Base-by-base conservation (phyloP, 37 sponge, comb jelly and placozoan genomes). In the Hormiphora californensis region DNA sequence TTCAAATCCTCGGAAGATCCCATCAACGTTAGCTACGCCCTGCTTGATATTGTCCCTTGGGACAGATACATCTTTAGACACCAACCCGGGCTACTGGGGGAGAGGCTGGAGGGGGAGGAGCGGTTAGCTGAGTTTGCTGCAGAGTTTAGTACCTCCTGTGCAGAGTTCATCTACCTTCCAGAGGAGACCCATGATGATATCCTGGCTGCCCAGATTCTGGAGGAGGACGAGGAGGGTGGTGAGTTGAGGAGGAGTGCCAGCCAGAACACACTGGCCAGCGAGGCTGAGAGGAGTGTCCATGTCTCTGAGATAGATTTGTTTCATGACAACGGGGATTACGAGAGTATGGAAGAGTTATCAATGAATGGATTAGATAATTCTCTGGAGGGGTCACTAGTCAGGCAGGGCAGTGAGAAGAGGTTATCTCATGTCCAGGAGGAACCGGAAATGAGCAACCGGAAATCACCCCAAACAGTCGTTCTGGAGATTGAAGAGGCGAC, bases 401-500 rank as follows among this genome's bases (percentile, higher is more conserved):
- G 40, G 1, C 12, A 23, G 5, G 81, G 43, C 1, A 30, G 27
- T 41, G 35, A 73, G 23, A 57, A 57, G 61, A 5, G 61, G 23
- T 15, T 57, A 15, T 57, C 61, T 4, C 15, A 57, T 19, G 61
- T 57, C 7, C n/a, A 28, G 23, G 61, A 57, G 27, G 81, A 73
- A 21, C 81, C 35, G 19, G 44, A 73, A 73, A 73, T 73, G 81
- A 43, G 46, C 22, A 73, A 73, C 27, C 21, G 46, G 15, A 73
- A 73, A 36, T 73, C 81, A 40, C 81, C 44, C n/a, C 44, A 40
- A 43, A 73, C 81, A 43, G 81, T 73, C 19, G 81, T 32, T 3
- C 81, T 73, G 40, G 81, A 73, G 44, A 73, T 73, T 73, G 81
- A 33, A 11, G 81, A 73, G 35, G 81, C 81, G 21, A 30, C 81